phyloP scores from a whole-genome alignment of 2,888 invertebrate genomes.

The Chaetoderma sp. region DNA sequence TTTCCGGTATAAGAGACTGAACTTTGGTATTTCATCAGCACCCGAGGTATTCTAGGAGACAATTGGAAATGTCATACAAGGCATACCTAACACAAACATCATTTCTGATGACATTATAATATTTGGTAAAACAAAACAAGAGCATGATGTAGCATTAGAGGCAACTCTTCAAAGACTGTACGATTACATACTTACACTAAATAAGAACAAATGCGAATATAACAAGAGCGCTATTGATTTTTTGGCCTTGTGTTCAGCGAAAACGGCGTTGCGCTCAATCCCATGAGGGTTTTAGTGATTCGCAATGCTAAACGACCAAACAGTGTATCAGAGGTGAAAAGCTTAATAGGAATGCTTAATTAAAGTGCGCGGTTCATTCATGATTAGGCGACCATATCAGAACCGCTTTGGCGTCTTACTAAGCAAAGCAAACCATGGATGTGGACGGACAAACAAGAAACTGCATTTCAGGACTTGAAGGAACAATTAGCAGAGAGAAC shows the following conservation, averaged over 20 bases:
- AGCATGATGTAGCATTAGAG: conserved; percentile 33
- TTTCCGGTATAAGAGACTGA: conserved; percentile 37
- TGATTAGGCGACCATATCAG: conserved; percentile 34
- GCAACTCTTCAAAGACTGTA: conserved; percentile 14
- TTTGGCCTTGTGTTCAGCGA: neutral
- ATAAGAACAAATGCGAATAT: neutral
- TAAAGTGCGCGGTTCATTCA: conserved; percentile 43
- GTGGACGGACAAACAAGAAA: conserved; percentile 34
- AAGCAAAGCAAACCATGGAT: conserved; percentile 32
- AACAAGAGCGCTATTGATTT: neutral
- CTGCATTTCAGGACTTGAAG: conserved; percentile 35
- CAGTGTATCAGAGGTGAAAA: conserved; percentile 37
- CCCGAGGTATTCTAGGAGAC: conserved; percentile 38
- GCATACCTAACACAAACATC: conserved; percentile 31
- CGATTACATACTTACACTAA: neutral
- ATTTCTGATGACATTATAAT: conserved; percentile 43
- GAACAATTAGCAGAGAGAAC: conserved; percentile 27
- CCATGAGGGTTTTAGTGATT: conserved; percentile 37
- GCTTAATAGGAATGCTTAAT: conserved; percentile 42
- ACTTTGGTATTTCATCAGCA: conserved; percentile 37
- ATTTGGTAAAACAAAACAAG: conserved; percentile 29
- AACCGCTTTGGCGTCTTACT: conserved; percentile 41
- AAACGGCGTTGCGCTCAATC: conserved; percentile 11
- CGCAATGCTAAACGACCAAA: conserved; percentile 29
- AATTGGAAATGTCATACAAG: conserved; percentile 25